These are phyloP conservation scores for Gnatocerus cornutus DNA, from an alignment of 2,888 invertebrate genomes.

Conservation along the genomic window DNA sequence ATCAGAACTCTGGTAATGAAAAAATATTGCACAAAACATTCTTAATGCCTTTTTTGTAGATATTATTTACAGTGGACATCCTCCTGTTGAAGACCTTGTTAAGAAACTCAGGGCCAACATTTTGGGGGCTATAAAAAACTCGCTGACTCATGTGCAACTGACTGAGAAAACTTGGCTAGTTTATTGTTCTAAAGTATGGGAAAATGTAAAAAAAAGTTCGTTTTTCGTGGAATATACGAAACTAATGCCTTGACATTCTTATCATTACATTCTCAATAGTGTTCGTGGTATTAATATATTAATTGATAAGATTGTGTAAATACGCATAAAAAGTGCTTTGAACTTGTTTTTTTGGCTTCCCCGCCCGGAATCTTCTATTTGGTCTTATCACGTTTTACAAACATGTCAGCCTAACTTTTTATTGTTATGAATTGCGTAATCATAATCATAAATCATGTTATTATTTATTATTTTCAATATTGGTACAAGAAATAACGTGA, in stretches of 20 bases:
- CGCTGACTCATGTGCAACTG: conserved; percentile 81
- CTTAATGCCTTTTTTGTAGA: conserved; percentile 67
- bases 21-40: background rate
- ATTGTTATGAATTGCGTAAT: no score
- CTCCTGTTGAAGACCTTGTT: conserved; percentile 78
- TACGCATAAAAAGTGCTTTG: no score
- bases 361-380: no score
- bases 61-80: conserved; percentile 76
- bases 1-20: conserved; percentile 57
- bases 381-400: no score
- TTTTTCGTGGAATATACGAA: conserved; percentile 89
- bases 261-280: no score
- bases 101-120: conserved; percentile 81
- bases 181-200: conserved; percentile 88
- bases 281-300: no score
- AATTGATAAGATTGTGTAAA: no score
- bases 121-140: conserved; percentile 79
- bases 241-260: conserved; percentile 76
- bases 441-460: no score
- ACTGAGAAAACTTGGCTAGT: conserved; percentile 90
- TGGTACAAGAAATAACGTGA: no score
- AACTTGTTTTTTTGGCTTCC: no score
- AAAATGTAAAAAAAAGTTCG: conserved; percentile 87
- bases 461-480: no score
- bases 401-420: no score